phyloP scores from a whole-genome alignment of 2,797 vertebrate species.

The Lophius americanus region DNA sequence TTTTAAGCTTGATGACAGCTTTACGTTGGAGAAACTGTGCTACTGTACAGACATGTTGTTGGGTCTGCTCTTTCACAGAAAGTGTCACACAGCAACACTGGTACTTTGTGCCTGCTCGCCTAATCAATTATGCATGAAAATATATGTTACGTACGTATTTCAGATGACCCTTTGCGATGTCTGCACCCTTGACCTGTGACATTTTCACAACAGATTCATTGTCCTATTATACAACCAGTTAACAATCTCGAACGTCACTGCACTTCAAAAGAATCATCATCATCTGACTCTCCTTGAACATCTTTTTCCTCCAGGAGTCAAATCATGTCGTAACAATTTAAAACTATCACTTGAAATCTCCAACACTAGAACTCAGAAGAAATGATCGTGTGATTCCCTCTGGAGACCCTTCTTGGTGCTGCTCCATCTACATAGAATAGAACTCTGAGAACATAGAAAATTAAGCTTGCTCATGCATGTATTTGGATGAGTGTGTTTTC shows the following conservation, averaged over 20 bases:
- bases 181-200: constrained; percentile 37
- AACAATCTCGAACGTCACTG: constrained; percentile 15
- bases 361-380: not conserved
- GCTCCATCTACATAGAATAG: not conserved
- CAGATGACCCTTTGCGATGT: constrained; percentile 33
- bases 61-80: constrained; percentile 9
- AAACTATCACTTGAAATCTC: not conserved
- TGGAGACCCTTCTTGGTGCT: not conserved
- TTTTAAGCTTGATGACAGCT: not conserved
- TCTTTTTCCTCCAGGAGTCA: not conserved
- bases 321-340: not conserved
- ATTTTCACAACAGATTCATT: constrained; percentile 57
- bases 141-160: constrained; percentile 59
- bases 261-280: constrained; percentile 9
- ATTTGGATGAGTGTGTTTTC: not conserved
- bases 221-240: constrained; percentile 33
- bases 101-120: constrained; percentile 1
- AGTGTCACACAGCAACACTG: not conserved
- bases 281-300: not conserved
- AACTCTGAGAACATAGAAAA: not conserved
- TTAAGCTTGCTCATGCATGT: not conserved
- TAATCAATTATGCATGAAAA: constrained; percentile 54
- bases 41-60: not conserved
- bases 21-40: too few relatives aligned
- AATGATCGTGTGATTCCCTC: not conserved